Evolutionary conservation across 2,113 vertebrate genomes (phyloP).

Genomic region (Elephas maximus): DNA sequence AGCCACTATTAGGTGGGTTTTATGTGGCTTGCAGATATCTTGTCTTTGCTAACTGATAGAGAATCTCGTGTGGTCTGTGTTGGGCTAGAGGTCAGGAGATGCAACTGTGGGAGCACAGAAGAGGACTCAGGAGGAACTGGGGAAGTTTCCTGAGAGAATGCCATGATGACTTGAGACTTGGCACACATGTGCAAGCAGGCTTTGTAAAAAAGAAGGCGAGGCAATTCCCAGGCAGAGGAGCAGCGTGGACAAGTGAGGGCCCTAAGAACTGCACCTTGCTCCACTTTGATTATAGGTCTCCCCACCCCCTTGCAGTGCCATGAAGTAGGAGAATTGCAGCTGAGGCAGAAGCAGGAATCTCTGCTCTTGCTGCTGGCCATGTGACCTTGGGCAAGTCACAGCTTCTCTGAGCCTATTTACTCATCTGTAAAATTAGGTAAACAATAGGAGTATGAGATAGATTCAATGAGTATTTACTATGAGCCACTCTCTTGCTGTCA

Average conservation of each 20-base stretch:
- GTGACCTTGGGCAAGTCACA: background rate
- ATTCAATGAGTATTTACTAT: background rate
- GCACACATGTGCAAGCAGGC: background rate
- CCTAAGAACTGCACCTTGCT: background rate
- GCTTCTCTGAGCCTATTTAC: background rate
- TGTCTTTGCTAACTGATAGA: background rate
- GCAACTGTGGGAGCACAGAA: background rate
- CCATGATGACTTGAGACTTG: background rate
- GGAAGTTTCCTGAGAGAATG: background rate
- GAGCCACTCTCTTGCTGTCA: background rate
- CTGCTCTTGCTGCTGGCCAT: background rate
- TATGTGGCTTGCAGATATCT: background rate
- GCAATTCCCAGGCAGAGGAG: background rate
- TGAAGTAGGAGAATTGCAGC: background rate
- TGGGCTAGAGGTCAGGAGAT: background rate
- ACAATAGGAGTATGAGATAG: background rate
- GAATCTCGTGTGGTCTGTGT: background rate
- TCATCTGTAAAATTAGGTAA: background rate
- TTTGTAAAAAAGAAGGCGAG: background rate
- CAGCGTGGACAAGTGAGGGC: background rate
- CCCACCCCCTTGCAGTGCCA: background rate
- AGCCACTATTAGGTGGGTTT: background rate
- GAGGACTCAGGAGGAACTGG: background rate
- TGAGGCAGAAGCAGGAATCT: background rate
- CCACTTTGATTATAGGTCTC: background rate